Percentiles rank a stretch among this genome's conserved stretches.
phyloP scores from a whole-genome alignment of 2,797 vertebrate genomes.

The Danionella dracula region DNA sequence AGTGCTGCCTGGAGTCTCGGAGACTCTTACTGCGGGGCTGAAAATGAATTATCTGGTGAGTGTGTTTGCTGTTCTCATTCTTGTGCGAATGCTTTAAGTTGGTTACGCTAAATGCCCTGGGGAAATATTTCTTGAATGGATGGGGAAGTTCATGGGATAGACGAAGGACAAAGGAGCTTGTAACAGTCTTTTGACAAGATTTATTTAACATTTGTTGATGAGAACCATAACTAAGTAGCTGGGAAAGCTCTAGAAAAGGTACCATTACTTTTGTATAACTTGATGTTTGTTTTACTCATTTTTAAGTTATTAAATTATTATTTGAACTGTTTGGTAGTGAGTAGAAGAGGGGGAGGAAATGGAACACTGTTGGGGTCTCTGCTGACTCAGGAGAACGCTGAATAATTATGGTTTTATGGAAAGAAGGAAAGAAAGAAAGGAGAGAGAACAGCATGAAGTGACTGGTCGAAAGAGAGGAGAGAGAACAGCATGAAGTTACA shows the following conservation, averaged over 20 bases:
- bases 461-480: conserved; percentile 24
- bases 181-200: conserved; percentile 55
- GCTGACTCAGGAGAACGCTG: conserved; percentile 67
- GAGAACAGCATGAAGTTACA: too few species aligned
- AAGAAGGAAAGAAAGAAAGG: conserved; percentile 14
- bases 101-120: conserved; percentile 30
- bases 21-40: conserved; percentile 40
- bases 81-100: conserved; percentile 35
- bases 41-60: conserved; percentile 64
- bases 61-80: conserved; percentile 39
- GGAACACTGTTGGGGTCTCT: conserved; percentile 40
- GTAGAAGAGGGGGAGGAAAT: conserved; percentile 20
- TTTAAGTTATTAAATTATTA: too few species aligned
- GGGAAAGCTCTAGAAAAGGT: not conserved
- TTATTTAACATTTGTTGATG: conserved; percentile 16
- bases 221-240: not conserved
- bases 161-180: conserved; percentile 25
- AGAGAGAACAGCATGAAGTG: conserved; percentile 9
- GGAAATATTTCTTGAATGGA: conserved; percentile 15
- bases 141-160: conserved; percentile 4
- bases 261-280: not conserved
- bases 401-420: conserved; percentile 62
- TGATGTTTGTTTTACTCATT: too few species aligned
- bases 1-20: conserved; percentile 46
- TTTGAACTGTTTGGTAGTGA: too few species aligned